Evolutionary conservation across 2,797 vertebrate species (phyloP).

Genomic region (Amniataba percoides): DNA sequence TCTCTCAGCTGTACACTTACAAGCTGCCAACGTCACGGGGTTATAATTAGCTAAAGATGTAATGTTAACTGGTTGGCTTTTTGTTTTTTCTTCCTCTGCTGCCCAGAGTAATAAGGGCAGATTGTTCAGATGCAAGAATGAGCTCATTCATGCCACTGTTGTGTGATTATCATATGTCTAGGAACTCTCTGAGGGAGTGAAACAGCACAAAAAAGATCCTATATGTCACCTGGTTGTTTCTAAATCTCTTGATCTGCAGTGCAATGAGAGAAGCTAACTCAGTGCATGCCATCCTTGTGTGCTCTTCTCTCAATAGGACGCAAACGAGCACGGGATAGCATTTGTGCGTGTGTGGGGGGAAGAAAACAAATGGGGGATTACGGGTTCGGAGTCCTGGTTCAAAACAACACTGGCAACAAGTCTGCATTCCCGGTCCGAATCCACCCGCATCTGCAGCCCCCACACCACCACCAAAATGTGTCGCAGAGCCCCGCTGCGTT

Average conservation of each 20-base stretch:
- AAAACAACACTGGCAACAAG: slow-evolving; percentile 99
- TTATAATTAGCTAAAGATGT: slow-evolving; percentile 86
- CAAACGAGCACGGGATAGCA: slow-evolving; percentile 85
- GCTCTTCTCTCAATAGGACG: slow-evolving; percentile 82
- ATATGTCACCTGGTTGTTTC: slow-evolving; percentile 50
- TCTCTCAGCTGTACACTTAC: slow-evolving; percentile 76
- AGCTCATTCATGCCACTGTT: slow-evolving; percentile 47
- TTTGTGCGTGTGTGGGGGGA: slow-evolving; percentile 87
- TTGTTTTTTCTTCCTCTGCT: slow-evolving; percentile 13
- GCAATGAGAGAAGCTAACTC: slow-evolving; percentile 65
- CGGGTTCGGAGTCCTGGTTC: slow-evolving; percentile 99
- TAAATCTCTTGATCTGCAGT: slow-evolving; percentile 61
- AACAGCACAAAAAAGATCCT: slow-evolving; percentile 6
- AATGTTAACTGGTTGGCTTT: slow-evolving; percentile 67
- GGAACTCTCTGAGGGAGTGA: slow-evolving; percentile 35
- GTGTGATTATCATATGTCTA: slow-evolving; percentile 53
- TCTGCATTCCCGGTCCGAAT: slow-evolving; percentile 99
- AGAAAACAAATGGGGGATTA: slow-evolving; percentile 99
- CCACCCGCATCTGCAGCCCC: slow-evolving; percentile 98
- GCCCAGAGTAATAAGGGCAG: slow-evolving; percentile 37
- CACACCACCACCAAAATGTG: slow-evolving; percentile 98
- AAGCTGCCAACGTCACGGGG: slow-evolving; percentile 84
- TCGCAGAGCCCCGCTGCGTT: slow-evolving; percentile 96
- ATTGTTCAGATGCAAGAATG: slow-evolving; percentile 46
- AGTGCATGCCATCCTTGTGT: slow-evolving; percentile 73